Evolutionary conservation across 1,140 invertebrate genomes (phyloP), one percentile per base, ranked within the genome.

Genomic region (Saccostrea cuccullata): DNA sequence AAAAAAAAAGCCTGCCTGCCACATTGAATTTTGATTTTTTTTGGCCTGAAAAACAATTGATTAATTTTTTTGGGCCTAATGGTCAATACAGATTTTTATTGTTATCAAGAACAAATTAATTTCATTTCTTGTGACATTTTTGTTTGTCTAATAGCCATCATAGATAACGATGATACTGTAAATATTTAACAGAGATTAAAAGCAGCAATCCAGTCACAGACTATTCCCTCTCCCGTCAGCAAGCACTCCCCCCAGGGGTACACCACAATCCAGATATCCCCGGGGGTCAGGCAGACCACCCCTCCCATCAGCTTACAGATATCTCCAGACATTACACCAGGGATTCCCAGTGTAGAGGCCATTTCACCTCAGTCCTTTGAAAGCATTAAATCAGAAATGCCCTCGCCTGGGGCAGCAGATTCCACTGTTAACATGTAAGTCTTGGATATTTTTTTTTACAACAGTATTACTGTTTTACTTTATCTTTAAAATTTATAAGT

Each of bases 131-230:
- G 47, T 47, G 47, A 47, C 1, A 47, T 47, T 0, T 47, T 47
- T 2, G 47, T 47, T 47, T 47, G 30, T 47, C 6, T 47, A 47
- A 47, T 36, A 47, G 2, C 47, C 47, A 47, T 47, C 47, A 47
- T 47, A 47, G 5, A 47, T 47, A 47, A 47, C 6, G 47, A 85
- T 13, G n/a, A n/a, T 17, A 58, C 47, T 85, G n/a, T 73, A n/a
- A 60, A 64, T 64, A 40, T 91, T 70, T 93, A 94, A 90, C 91
- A 93, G 92, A 90, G 89, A 89, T 91, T 93, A 85, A 93, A 93
- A 90, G 91, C 91, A 70, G 92, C 92, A 20, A 84, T 92, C 30
- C 90, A 92, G 82, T 90, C 91, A 40, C 92, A 92, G 85, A 89
- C 87, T 20, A 87, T 91, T 26, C 91, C 90, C 56, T 88, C 90